These are phyloP conservation scores for Eurois occulta DNA, from an alignment of 2,888 invertebrate species.

Conservation along the genomic window DNA sequence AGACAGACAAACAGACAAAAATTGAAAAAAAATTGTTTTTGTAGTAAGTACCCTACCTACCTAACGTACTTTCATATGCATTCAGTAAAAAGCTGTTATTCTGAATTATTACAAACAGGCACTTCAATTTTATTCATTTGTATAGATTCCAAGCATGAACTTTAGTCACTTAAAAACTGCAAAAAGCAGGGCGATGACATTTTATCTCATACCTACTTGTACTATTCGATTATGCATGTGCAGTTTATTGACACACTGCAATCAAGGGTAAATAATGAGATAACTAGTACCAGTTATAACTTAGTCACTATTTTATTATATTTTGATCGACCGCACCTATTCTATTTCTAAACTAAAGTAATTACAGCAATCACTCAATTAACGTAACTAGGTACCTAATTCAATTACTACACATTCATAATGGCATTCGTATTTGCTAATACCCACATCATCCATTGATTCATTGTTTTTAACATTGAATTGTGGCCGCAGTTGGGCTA, in stretches of 20 bases:
- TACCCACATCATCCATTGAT: not conserved
- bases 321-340: not conserved
- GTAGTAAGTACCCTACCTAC: no score
- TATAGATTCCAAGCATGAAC: not conserved
- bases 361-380: not conserved
- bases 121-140: no score
- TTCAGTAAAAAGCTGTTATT: no score
- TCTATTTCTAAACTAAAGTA: not conserved
- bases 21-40: no score
- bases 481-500: no score
- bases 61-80: no score
- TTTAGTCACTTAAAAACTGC: not conserved
- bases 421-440: no score
- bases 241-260: conserved; percentile 34
- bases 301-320: not conserved
- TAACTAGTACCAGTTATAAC: not conserved
- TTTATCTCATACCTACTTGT: conserved; percentile 33
- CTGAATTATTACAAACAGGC: no score
- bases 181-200: conserved; percentile 4
- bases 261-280: conserved; percentile 40
- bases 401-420: not conserved
- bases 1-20: no score
- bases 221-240: conserved; percentile 1
- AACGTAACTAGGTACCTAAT: not conserved
- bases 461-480: no score